Percentiles rank a stretch among this genome's conserved stretches.
These are phyloP conservation scores for Strigops habroptila DNA, from an alignment of 2,113 vertebrate genomes.

Conservation along the genomic window DNA sequence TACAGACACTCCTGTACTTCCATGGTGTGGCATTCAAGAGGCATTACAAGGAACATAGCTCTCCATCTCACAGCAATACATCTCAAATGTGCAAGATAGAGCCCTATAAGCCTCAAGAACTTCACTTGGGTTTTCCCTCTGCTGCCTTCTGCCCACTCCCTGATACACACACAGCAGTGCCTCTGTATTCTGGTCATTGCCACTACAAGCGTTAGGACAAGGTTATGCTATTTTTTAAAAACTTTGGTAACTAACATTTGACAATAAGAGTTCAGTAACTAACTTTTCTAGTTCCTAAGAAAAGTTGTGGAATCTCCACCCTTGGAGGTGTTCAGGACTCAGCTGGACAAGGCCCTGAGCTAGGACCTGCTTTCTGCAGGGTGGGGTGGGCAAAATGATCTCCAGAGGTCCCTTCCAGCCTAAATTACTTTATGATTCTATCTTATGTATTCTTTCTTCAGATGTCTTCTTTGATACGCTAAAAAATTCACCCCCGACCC, in stretches of 20 bases:
- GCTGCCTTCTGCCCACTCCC: neutral
- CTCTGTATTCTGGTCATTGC: neutral
- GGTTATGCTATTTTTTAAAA: neutral
- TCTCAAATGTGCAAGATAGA: neutral
- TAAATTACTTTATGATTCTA: neutral
- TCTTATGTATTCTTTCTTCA: neutral
- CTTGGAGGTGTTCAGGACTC: neutral
- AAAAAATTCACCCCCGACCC: neutral
- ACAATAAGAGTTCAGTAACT: neutral
- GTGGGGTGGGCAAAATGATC: neutral
- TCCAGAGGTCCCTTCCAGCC: neutral
- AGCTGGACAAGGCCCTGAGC: neutral
- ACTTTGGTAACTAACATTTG: neutral
- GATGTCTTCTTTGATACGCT: neutral
- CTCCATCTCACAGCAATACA: neutral
- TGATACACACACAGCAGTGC: fast-evolving
- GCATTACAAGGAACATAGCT: neutral
- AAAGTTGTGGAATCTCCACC: neutral
- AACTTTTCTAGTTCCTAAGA: neutral
- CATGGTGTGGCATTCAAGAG: neutral
- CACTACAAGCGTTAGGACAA: neutral
- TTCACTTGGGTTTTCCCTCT: neutral
- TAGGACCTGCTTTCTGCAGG: neutral
- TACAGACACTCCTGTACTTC: fast-evolving
- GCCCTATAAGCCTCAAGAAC: neutral